phyloP scores from a whole-genome alignment of 2,888 invertebrate genomes.

The Chelonus formosanus region DNA sequence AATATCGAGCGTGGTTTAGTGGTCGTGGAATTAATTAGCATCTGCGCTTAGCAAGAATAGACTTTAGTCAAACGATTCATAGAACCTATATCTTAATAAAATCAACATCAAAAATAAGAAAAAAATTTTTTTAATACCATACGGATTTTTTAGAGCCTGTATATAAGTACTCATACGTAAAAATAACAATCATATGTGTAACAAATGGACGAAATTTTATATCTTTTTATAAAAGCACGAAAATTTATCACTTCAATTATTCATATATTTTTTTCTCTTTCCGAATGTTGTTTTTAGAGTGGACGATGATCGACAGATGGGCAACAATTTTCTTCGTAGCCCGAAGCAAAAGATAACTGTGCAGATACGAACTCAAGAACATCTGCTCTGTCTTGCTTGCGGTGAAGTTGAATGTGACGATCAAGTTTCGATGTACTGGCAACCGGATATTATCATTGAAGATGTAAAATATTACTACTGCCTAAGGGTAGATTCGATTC shows the following conservation, averaged over 20 bases:
- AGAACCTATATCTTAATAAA: constrained; percentile 2
- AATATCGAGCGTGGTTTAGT: constrained; percentile 32
- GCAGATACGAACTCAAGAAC: constrained; percentile 39
- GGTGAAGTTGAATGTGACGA: constrained; percentile 35
- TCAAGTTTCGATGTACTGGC: constrained; percentile 40
- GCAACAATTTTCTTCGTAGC: constrained; percentile 40
- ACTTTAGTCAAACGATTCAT: constrained; percentile 6
- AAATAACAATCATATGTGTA: too few relatives aligned
- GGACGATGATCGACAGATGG: constrained; percentile 45
- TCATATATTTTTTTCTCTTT: constrained; percentile 36
- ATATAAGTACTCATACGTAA: too few relatives aligned
- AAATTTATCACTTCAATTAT: constrained; percentile 38
- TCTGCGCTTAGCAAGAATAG: constrained; percentile 21
- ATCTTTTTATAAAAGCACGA: constrained; percentile 11
- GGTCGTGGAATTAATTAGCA: constrained; percentile 32
- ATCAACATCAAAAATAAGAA: too few relatives aligned
- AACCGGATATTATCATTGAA: constrained; percentile 47
- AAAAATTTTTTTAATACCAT: too few relatives aligned
- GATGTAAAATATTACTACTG: constrained; percentile 44
- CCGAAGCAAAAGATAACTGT: constrained; percentile 34
- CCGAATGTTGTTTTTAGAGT: constrained; percentile 33
- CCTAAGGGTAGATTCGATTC: constrained; percentile 42
- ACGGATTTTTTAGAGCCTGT: too few relatives aligned
- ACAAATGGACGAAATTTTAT: too few relatives aligned
- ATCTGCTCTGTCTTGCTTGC: constrained; percentile 38